phyloP scores from a whole-genome alignment of 2,888 invertebrate genomes.

The Auanema freiburgensis region DNA sequence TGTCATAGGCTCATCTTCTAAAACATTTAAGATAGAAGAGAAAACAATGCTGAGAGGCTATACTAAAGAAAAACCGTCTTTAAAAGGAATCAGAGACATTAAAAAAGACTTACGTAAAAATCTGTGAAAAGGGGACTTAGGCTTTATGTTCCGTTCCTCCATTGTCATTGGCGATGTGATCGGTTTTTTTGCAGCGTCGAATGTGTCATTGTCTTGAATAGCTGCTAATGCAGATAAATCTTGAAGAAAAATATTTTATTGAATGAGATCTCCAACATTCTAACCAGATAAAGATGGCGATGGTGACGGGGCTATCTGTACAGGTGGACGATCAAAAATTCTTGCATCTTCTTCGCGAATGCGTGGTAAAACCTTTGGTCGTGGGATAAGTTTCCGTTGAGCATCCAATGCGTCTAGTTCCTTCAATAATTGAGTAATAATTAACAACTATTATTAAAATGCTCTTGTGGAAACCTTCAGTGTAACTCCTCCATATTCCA shows the following conservation, averaged over 20 bases:
- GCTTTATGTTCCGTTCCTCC: too few relatives aligned
- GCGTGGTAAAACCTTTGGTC: conserved; percentile 28
- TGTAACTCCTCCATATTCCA: conserved; percentile 49
- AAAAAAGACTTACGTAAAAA: too few relatives aligned
- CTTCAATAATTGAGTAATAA: conserved; percentile 15
- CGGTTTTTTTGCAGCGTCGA: not conserved
- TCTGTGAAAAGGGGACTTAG: too few relatives aligned
- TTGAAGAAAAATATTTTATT: too few relatives aligned
- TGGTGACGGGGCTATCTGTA: not conserved
- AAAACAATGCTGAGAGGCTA: too few relatives aligned
- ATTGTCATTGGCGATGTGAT: not conserved
- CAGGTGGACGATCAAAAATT: conserved; percentile 26
- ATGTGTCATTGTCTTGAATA: not conserved
- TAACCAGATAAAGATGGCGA: too few relatives aligned
- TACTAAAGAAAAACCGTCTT: too few relatives aligned
- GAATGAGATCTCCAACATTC: too few relatives aligned
- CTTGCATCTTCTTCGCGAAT: conserved; percentile 35
- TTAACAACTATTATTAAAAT: not conserved
- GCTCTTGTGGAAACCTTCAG: conserved; percentile 25
- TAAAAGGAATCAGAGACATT: too few relatives aligned
- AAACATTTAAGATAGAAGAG: not conserved
- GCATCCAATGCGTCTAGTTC: conserved; percentile 42
- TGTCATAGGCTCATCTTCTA: not conserved
- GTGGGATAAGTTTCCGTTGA: conserved; percentile 30
- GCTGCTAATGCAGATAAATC: too few relatives aligned